Conservation (phyloP, 2,113 vertebrate species). For the Mungos mungo region DNA sequence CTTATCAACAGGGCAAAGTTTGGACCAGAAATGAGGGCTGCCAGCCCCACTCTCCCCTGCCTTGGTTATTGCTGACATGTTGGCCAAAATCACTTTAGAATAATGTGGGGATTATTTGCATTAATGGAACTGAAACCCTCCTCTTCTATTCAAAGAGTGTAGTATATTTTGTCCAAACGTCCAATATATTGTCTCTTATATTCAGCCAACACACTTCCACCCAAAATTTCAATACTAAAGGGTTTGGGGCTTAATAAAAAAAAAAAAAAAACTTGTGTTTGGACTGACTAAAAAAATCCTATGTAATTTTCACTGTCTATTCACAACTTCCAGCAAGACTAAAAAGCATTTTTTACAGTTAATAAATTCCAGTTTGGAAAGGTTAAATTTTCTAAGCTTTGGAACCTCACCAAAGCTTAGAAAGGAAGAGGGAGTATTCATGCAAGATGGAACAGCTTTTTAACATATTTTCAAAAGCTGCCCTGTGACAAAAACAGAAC, state of each 20-base stretch:
- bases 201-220: not conserved
- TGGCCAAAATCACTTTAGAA: not conserved
- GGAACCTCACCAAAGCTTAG: constrained; percentile 2
- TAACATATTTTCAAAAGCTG: constrained; percentile 44
- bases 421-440: not conserved
- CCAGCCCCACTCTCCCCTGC: not conserved
- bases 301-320: constrained; percentile 36
- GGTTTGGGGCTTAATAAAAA: not conserved
- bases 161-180: not conserved
- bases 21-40: not conserved
- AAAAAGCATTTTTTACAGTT: constrained; percentile 24
- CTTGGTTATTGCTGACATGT: not conserved
- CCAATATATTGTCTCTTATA: not conserved
- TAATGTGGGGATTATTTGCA: not conserved
- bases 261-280: not conserved
- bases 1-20: not conserved
- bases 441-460: not conserved
- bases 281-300: not conserved
- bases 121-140: not conserved
- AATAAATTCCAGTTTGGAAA: constrained; percentile 52
- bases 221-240: not conserved
- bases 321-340: constrained; percentile 37
- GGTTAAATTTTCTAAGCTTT: constrained; percentile 44
- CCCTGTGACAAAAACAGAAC: not conserved
- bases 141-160: not conserved